Base-by-base conservation (phyloP, 2,797 vertebrate genomes). In the Pseudochromis fuscus region DNA sequence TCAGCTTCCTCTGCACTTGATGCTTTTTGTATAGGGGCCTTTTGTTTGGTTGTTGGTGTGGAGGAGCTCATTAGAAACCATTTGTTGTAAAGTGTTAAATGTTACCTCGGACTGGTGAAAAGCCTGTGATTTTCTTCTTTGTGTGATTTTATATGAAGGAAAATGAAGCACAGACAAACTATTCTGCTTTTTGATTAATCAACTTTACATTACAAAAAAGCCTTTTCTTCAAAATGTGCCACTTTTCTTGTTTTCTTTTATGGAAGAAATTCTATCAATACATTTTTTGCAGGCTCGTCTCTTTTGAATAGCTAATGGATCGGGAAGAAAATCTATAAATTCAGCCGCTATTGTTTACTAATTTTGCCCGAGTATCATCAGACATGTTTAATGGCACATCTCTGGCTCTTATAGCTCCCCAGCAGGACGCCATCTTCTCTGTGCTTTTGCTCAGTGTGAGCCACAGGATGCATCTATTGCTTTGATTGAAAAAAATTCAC, bases 401-500 rank as follows among this genome's bases (percentile, higher is more conserved):
- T 70, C 44, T 33, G 13, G 23, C 37, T 77, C 42, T 50, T 68
- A 75, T 37, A 28, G 57, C 61, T 84, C 68, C 72, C 66, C 77
- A 85, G 84, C 64, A 21, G 59, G 62, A 75, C 25, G 9, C 35
- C 24, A 10, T 68, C 53, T 51, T 79, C 58, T 58, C 7, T 55
- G 49, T 61, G 70, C 38, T 45, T 87, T 62, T 67, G 24, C 73
- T 56, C 71, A 62, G 52, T 66, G 46, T 81, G 67, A 69, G 45
- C 40, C 48, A 68, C 49, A 9, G 13, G 73, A 78, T 59, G 56
- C 56, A 84, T 69, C 68, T 61, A 58, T 85, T 79, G 83, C 51
- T 83, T 72, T 83, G 37, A 86, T 68, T 65, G 46, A 38, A 35
- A 70, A 82, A 55, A 69, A 56, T 28, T 27, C 66, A 49, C 11